Percentiles rank a stretch among this genome's conserved stretches.
Evolutionary conservation across 2,888 invertebrate genomes (phyloP).

Genomic region (Zaprionus obscuricornis): DNA sequence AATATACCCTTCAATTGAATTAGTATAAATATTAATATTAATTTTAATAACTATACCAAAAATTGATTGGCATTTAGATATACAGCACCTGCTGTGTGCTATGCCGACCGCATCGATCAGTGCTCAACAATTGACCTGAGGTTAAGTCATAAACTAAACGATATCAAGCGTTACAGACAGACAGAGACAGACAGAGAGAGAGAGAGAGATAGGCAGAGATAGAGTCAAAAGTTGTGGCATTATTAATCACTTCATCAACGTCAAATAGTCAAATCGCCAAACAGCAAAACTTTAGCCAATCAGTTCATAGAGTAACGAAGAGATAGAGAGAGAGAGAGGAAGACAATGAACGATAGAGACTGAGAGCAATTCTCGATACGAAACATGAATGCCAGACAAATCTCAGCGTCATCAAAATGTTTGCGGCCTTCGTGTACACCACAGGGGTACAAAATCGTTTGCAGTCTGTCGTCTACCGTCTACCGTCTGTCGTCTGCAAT

Average conservation of each 20-base stretch:
- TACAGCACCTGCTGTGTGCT: conserved; percentile 55
- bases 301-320: conserved; percentile 17
- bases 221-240: conserved; percentile 28
- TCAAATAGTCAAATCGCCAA: conserved; percentile 43
- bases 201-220: too few species aligned
- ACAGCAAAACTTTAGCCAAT: conserved; percentile 33
- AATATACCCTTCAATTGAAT: too few species aligned
- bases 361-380: too few species aligned
- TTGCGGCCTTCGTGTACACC: conserved; percentile 56
- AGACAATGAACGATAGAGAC: too few species aligned
- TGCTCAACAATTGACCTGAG: conserved; percentile 24
- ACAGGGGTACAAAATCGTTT: conserved; percentile 21
- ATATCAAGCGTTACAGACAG: conserved; percentile 43
- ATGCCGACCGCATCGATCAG: conserved; percentile 14
- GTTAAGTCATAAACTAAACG: conserved; percentile 61
- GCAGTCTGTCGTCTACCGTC: too few species aligned
- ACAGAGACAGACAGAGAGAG: conserved; percentile 35
- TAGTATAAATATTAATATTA: too few species aligned
- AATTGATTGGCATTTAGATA: too few species aligned
- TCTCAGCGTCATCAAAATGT: conserved; percentile 44
- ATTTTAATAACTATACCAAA: too few species aligned
- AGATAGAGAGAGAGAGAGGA: conserved; percentile 1
- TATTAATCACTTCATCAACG: conserved; percentile 74
- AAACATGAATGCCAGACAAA: conserved; percentile 40
- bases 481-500: too few species aligned